Evolutionary conservation across 2,113 vertebrate species (phyloP), one percentile per base, ranked within the genome.

Genomic region (Cebus imitator): DNA sequence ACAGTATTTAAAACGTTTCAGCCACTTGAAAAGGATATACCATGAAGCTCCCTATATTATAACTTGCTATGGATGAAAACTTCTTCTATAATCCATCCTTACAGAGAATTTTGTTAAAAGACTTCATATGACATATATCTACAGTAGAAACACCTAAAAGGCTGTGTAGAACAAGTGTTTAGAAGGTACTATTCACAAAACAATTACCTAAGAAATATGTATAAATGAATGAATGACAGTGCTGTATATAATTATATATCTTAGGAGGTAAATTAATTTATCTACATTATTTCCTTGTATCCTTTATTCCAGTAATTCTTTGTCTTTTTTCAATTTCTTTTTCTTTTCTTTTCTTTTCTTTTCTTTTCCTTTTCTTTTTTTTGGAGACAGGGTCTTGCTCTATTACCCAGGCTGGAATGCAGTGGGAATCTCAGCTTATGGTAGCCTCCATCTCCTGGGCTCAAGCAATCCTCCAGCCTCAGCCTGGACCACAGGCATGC

Each of bases 261-360:
- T 92, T 27, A 87, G 52, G 35, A 81, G 13, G 70, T 75, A 68
- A 85, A 68, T 73, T 91, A 79, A 70, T 61, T 30, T 79, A 45
- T 13, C 16, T 6, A 80, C 94, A 66, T 92, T 75, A 91, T 72
- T 96, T 84, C 35, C 27, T 94, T 88, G 9, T 88, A 73, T n/a
- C 21, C 30, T 72, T 88, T 89, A 64, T 79, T 91, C 72, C 25
- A 52, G 48, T 72, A 50, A 68, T 64, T 61, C 17, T 32, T 64
- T 64, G 30, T 64, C 27, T 32, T 64, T 64, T 64, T 64, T 64
- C 61, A 64, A 13, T 64, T 64, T 64, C 27, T 64, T 64, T 64
- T 64, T 64, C 27, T 30, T 64, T 64, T 30, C 12, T 64, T 64
- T 64, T 64, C 27, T 30, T 64, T 64, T 30, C 12, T 12, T 64